Conservation (phyloP, 2,888 invertebrate species). For the Cataglyphis cursor region DNA sequence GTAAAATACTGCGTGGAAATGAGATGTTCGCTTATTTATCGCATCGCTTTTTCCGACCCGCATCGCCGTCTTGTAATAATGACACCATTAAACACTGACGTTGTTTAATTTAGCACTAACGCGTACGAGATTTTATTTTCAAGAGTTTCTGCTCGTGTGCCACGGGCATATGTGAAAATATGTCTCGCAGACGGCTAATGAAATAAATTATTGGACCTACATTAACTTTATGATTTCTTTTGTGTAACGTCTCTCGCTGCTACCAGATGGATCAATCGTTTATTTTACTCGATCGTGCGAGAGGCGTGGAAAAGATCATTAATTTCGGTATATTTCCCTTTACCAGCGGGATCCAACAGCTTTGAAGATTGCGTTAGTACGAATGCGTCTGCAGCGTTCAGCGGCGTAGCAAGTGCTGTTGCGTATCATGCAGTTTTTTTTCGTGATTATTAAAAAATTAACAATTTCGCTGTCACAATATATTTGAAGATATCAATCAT, state of each 20-base stretch:
- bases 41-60: too few relatives aligned
- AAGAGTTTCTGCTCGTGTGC: background rate
- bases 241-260: constrained; percentile 23
- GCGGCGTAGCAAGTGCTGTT: constrained; percentile 24
- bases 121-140: background rate
- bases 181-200: constrained; percentile 1
- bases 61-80: constrained; percentile 2
- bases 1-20: background rate
- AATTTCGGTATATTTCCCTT: constrained; percentile 66
- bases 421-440: background rate
- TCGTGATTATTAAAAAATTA: background rate
- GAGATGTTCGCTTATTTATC: background rate
- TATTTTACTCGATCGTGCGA: constrained; percentile 69
- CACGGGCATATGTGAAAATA: constrained; percentile 9
- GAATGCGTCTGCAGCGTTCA: constrained; percentile 37
- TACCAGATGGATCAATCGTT: constrained; percentile 64
- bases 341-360: constrained; percentile 48
- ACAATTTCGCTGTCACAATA: background rate
- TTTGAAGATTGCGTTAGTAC: constrained; percentile 63
- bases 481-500: background rate
- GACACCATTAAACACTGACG: background rate
- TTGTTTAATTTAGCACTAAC: constrained; percentile 35
- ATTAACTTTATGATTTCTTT: constrained; percentile 28
- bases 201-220: constrained; percentile 32
- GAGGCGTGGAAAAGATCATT: constrained; percentile 72